phyloP scores from a whole-genome alignment of 2,888 invertebrate genomes.

The Tachystola acroxantha region DNA sequence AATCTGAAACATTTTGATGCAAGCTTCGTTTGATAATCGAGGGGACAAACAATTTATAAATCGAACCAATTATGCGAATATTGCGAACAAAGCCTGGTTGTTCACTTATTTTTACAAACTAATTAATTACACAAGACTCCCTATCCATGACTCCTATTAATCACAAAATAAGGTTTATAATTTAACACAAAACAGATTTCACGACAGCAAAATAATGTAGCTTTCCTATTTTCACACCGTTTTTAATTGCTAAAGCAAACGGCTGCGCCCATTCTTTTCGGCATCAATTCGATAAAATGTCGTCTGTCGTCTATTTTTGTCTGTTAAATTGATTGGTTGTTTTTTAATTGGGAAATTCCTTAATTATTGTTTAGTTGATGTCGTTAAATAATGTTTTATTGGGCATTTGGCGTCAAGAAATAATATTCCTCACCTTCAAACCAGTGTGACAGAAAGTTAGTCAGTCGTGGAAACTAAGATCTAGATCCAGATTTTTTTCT shows the following conservation, averaged over 20 bases:
- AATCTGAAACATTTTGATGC: neutral
- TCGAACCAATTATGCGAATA: slow-evolving; percentile 4
- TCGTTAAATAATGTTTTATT: too few relatives aligned
- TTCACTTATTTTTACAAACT: neutral
- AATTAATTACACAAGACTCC: neutral
- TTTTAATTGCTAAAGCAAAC: slow-evolving; percentile 6
- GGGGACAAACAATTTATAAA: slow-evolving; percentile 2
- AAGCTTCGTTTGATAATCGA: slow-evolving; percentile 1
- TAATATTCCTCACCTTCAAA: too few relatives aligned
- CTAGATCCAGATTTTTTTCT: too few relatives aligned
- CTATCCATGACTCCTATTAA: neutral
- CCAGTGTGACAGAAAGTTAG: too few relatives aligned
- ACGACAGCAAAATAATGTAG: neutral
- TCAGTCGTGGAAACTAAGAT: too few relatives aligned
- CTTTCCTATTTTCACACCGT: too few relatives aligned
- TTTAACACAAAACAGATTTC: neutral
- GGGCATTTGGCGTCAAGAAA: too few relatives aligned
- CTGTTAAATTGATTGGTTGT: neutral
- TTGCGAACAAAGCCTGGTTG: slow-evolving; percentile 1
- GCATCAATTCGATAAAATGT: neutral
- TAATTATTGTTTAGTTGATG: too few relatives aligned
- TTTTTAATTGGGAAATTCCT: neutral
- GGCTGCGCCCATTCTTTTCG: neutral
- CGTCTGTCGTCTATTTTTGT: neutral
- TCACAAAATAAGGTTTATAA: neutral